Percentiles rank a stretch among this genome's conserved stretches.
Conservation (phyloP, 2,888 invertebrate species). For the Schrankia costaestrigalis region DNA sequence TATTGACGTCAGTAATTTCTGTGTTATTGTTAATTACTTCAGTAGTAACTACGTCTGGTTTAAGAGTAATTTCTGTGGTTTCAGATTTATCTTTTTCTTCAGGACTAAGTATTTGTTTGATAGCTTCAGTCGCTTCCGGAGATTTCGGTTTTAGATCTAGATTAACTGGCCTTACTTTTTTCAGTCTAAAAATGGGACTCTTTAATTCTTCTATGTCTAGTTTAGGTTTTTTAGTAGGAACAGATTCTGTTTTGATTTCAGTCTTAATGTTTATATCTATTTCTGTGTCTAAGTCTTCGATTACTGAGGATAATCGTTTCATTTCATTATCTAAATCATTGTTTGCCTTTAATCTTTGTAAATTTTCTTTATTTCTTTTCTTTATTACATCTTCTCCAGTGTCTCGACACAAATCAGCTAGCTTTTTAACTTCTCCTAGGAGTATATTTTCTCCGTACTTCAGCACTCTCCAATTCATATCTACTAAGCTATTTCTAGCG, state of each 20-base stretch:
- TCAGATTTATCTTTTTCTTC: conserved; percentile 51
- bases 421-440: conserved; percentile 65
- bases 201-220: conserved; percentile 44
- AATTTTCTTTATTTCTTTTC: conserved; percentile 48
- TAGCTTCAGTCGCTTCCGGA: conserved; percentile 25
- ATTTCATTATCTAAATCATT: conserved; percentile 69
- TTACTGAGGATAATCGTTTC: conserved; percentile 67
- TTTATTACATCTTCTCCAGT: conserved; percentile 49
- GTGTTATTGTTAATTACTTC: conserved; percentile 14
- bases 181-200: conserved; percentile 63
- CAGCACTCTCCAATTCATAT: conserved; percentile 75
- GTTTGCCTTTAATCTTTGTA: conserved; percentile 51
- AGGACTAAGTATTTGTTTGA: conserved; percentile 37
- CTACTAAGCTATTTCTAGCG: conserved; percentile 61
- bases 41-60: conserved; percentile 39
- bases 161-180: conserved; percentile 62
- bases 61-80: conserved; percentile 42
- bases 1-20: conserved; percentile 32
- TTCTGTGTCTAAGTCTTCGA: conserved; percentile 66
- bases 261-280: conserved; percentile 42
- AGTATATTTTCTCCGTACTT: conserved; percentile 75
- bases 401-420: conserved; percentile 60
- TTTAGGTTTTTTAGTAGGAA: conserved; percentile 37
- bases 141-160: conserved; percentile 36
- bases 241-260: conserved; percentile 27